These are phyloP conservation scores for Pseudoips prasinana DNA, from an alignment of 2,888 invertebrate genomes.

Conservation along the genomic window DNA sequence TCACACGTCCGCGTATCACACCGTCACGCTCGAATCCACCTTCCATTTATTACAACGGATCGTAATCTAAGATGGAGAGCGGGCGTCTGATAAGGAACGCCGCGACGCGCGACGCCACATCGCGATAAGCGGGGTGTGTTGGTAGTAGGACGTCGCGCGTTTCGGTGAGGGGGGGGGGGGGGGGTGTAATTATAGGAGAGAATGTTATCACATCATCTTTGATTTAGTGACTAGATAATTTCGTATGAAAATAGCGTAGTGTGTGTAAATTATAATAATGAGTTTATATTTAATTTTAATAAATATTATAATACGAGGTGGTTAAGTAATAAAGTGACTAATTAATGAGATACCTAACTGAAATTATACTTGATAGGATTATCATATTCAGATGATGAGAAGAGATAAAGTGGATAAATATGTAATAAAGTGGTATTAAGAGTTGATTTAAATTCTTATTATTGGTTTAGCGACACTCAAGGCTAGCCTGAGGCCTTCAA, in stretches of 20 bases:
- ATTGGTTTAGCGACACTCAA: neutral
- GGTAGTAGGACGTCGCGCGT: constrained; percentile 29
- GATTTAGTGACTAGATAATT: constrained; percentile 35
- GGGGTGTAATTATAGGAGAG: constrained; percentile 38
- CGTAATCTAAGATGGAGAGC: constrained; percentile 56
- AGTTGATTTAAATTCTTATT: neutral
- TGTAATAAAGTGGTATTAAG: constrained; percentile 11
- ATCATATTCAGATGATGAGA: constrained; percentile 10
- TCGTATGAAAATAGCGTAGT: constrained; percentile 31
- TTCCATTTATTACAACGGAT: constrained; percentile 62
- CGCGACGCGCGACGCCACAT: constrained; percentile 44
- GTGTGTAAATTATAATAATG: constrained; percentile 27
- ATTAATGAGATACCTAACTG: constrained; percentile 7
- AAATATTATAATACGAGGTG: constrained; percentile 14
- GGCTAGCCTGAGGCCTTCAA: neutral
- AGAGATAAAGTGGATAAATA: constrained; percentile 4
- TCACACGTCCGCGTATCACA: constrained; percentile 47
- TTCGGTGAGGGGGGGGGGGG: constrained; percentile 33
- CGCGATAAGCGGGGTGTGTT: constrained; percentile 46
- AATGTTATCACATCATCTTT: constrained; percentile 37
- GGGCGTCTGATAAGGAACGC: constrained; percentile 47
- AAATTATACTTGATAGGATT: constrained; percentile 10
- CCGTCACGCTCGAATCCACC: constrained; percentile 56
- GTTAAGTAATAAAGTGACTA: constrained; percentile 12
- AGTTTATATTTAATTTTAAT: constrained; percentile 19